Percentiles rank a stretch among this genome's conserved stretches.
These are phyloP conservation scores for Troglohyphantes excavatus DNA, from an alignment of 2,888 invertebrate genomes.

Conservation along the genomic window DNA sequence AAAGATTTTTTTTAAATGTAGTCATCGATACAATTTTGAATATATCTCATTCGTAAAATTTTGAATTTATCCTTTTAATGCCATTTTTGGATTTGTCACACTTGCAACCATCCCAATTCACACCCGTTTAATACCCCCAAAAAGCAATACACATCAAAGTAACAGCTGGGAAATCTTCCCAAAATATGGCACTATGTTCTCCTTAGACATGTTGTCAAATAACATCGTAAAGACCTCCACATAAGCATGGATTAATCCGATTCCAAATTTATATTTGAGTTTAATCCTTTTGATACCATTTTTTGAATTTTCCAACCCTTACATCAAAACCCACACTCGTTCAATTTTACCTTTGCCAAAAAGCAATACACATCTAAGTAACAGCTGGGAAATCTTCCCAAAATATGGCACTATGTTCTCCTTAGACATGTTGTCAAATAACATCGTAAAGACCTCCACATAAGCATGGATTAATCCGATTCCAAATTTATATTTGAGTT, in stretches of 20 bases:
- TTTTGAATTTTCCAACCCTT: neutral
- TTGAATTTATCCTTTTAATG: too few species aligned
- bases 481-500: too few species aligned
- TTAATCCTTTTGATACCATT: neutral
- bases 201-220: slow-evolving; percentile 31
- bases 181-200: too few species aligned
- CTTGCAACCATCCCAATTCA: neutral
- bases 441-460: slow-evolving; percentile 20
- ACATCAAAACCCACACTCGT: neutral
- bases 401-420: too few species aligned
- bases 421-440: slow-evolving; percentile 29
- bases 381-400: neutral
- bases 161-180: neutral
- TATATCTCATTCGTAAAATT: too few species aligned
- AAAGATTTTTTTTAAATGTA: too few species aligned
- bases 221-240: slow-evolving; percentile 20
- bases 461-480: too few species aligned
- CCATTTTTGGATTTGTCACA: neutral
- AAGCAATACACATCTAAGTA: neutral
- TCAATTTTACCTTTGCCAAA: neutral
- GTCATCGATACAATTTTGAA: too few species aligned
- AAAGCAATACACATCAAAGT: slow-evolving; percentile 1
- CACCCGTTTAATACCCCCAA: neutral
- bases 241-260: too few species aligned
- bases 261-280: too few species aligned